Evolutionary conservation across 2,797 vertebrate genomes (phyloP).

Genomic region (Triplophysa bombifrons): DNA sequence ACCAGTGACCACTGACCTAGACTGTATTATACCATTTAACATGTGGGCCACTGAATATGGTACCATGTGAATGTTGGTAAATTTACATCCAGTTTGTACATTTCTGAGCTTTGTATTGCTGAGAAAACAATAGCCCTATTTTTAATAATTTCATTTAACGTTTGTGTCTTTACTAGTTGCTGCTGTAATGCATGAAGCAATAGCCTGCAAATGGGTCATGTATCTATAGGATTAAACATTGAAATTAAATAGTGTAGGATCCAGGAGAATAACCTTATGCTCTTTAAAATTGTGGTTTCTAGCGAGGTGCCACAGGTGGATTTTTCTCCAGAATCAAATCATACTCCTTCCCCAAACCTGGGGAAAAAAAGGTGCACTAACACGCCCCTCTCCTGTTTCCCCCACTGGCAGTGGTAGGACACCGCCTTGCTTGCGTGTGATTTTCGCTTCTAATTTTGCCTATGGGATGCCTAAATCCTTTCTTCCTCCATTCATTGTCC

Average conservation of each 20-base stretch:
- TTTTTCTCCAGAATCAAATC: conserved; percentile 86
- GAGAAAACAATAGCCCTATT: background rate
- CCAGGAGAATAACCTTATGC: conserved; percentile 61
- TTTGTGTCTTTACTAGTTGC: background rate
- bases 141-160: background rate
- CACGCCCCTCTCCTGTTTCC: conserved; percentile 42
- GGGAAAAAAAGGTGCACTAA: conserved; percentile 87
- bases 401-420: conserved; percentile 56
- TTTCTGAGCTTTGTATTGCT: background rate
- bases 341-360: conserved; percentile 82
- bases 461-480: conserved; percentile 44
- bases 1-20: conserved; percentile 17
- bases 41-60: background rate
- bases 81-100: background rate
- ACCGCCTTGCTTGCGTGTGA: conserved; percentile 58
- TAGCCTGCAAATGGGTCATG: conserved; percentile 23
- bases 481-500: conserved; percentile 51
- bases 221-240: conserved; percentile 3
- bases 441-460: conserved; percentile 63
- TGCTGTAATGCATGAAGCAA: conserved; percentile 21
- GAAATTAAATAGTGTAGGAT: conserved; percentile 19
- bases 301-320: conserved; percentile 82
- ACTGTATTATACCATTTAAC: background rate
- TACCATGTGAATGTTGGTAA: background rate
- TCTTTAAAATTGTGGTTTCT: conserved; percentile 85